Evolutionary conservation across 2,113 vertebrate genomes (phyloP).

Genomic region (Indicator maculatus): DNA sequence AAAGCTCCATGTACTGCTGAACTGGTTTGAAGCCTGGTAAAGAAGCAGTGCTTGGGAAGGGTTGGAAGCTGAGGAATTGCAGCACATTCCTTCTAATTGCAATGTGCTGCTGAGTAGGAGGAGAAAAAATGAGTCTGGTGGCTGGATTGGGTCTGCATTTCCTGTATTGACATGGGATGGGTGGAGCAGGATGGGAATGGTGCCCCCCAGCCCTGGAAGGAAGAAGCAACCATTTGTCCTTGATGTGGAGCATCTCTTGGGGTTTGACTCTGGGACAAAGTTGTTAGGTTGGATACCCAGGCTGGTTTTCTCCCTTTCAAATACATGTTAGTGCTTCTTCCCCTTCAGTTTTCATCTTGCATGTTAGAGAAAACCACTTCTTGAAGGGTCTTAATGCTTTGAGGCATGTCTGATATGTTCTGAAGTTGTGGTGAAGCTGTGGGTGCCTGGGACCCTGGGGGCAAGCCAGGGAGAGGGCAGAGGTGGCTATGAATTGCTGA

Average conservation of each 20-base stretch:
- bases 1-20: not conserved
- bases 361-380: not conserved
- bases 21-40: slow-evolving; percentile 43
- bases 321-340: not conserved
- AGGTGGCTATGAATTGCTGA: not conserved
- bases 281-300: not conserved
- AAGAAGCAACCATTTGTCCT: not conserved
- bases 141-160: not conserved
- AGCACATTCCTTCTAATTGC: slow-evolving; percentile 7
- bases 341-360: not conserved
- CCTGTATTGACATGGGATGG: not conserved
- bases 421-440: not conserved
- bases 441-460: not conserved
- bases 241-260: not conserved
- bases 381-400: not conserved
- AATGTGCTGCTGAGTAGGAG: slow-evolving; percentile 1
- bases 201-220: not conserved
- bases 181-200: not conserved
- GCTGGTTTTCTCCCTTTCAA: not conserved
- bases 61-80: slow-evolving; percentile 31
- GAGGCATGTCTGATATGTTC: not conserved
- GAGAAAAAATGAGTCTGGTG: slow-evolving; percentile 8
- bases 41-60: not conserved
- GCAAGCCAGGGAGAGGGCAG: not conserved
- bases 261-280: not conserved